Evolutionary conservation across 2,888 invertebrate species (phyloP), one percentile per base, ranked within the genome.

Genomic region (Miltochrista miniata): DNA sequence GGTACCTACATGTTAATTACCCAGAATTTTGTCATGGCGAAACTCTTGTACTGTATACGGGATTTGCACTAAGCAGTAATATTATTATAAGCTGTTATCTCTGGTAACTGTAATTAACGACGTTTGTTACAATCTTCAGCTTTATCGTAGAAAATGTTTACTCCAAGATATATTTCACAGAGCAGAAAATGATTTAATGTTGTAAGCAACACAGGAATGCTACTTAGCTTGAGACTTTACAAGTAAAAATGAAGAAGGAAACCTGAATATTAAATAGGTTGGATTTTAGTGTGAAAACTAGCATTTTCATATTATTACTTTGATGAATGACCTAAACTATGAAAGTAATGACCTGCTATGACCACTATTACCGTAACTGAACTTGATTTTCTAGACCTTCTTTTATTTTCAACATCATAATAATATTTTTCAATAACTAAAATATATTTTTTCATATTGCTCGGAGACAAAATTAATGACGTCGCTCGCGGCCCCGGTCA

Each of bases 111-210:
- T 31, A 40, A 31, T 56, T 55, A 44, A 56, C 41, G 41, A 51
- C 37, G 53, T 39, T 47, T 35, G 33, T 44, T 45, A 53, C 50
- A 48, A 42, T 41, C 34, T 33, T 35, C 45, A 48, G 48, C 40
- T 45, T 64, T 67, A 67, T 64, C 65, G 49, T 51, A 45, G 56
- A 50, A 59, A 56, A 57, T 61, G 48, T 64, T 50, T 56, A 59
- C 54, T 45, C 47, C 18, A 44, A 56, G 67, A 67, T 67, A 60
- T 58, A 62, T 56, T 63, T 65, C 57, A 68, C 65, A 65, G 65
- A 67, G 55, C 49, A 39, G 37, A 51, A 54, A 52, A 63, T 65
- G 63, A 67, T 67, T 65, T 68, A 68, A 68, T 68, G 67, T 56
- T 36, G 46, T 45, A 51, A 48, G 50, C 50, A 58, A 59, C 38